A percentile compares a stretch with the other conserved stretches of the same genome.
phyloP scores from a whole-genome alignment of 92 coral and sea anemone species.

The Porites evermanni region DNA sequence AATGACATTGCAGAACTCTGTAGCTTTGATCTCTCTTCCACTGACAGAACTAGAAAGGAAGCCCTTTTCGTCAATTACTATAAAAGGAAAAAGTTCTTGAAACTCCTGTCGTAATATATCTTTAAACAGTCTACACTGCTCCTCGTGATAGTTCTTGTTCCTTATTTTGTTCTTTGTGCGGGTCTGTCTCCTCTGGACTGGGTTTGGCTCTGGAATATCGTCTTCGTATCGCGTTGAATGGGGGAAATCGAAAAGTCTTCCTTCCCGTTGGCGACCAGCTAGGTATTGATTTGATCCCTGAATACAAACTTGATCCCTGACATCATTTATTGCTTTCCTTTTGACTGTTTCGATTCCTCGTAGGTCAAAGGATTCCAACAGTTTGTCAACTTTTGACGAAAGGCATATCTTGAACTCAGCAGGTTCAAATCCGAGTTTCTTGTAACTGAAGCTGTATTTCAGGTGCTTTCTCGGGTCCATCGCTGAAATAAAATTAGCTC shows the following conservation, averaged over 20 bases:
- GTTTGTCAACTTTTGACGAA: not conserved
- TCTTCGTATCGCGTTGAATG: too few species aligned
- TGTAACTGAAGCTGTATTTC: not conserved
- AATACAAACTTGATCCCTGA: not conserved
- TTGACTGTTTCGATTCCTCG: not conserved
- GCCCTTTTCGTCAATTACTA: not conserved
- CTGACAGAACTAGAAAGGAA: not conserved
- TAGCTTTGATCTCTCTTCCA: not conserved
- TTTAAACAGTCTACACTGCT: not conserved
- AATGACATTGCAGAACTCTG: slow-evolving; percentile 5
- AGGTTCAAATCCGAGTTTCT: not conserved
- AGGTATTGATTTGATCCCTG: not conserved
- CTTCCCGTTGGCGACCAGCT: too few species aligned
- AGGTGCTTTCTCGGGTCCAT: not conserved
- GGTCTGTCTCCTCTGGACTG: too few species aligned
- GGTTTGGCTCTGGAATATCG: not conserved
- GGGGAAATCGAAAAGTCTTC: not conserved
- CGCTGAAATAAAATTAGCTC: not conserved
- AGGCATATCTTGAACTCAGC: not conserved
- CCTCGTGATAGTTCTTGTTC: not conserved
- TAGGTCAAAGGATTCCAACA: not conserved
- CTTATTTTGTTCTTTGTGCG: too few species aligned
- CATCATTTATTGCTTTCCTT: not conserved
- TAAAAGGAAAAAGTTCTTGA: not conserved
- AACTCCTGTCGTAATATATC: not conserved